A percentile compares a stretch with the other conserved stretches of the same genome.
Conservation (phyloP, 2,113 vertebrate species). For the Poicephalus meyeri region DNA sequence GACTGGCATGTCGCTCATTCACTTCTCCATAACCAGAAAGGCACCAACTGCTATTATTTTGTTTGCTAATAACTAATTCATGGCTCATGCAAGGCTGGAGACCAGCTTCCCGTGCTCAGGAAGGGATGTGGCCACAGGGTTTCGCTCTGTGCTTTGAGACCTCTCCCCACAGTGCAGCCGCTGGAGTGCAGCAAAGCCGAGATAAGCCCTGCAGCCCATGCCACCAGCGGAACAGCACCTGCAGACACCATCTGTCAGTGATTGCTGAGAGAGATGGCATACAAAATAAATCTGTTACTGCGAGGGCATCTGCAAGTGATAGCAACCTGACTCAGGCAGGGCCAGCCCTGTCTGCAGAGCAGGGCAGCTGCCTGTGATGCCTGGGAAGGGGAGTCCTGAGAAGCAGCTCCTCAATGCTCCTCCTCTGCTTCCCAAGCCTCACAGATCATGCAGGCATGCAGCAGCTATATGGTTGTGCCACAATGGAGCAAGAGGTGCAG, state of each 20-base stretch:
- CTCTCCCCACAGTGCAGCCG: neutral
- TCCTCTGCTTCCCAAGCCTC: rapidly evolving
- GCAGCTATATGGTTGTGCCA: rapidly evolving
- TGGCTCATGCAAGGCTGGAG: neutral
- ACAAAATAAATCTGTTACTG: neutral
- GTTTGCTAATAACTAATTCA: neutral
- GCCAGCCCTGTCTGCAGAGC: neutral
- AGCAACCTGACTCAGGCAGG: neutral
- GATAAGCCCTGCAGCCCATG: rapidly evolving
- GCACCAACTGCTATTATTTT: neutral
- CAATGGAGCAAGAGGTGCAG: rapidly evolving
- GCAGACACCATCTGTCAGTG: neutral
- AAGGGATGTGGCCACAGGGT: neutral
- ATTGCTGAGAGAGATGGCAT: neutral
- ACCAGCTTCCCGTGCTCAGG: rapidly evolving
- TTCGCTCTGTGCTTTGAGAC: neutral
- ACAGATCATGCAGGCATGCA: rapidly evolving
- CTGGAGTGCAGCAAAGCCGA: neutral
- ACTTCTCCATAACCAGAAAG: neutral
- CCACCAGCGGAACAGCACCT: neutral
- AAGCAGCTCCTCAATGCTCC: neutral
- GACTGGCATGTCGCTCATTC: neutral
- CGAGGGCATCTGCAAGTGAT: neutral
- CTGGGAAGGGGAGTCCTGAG: neutral
- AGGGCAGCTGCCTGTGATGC: neutral